phyloP scores from a whole-genome alignment of 2,888 invertebrate species.

The Aleiodes leptofemur region DNA sequence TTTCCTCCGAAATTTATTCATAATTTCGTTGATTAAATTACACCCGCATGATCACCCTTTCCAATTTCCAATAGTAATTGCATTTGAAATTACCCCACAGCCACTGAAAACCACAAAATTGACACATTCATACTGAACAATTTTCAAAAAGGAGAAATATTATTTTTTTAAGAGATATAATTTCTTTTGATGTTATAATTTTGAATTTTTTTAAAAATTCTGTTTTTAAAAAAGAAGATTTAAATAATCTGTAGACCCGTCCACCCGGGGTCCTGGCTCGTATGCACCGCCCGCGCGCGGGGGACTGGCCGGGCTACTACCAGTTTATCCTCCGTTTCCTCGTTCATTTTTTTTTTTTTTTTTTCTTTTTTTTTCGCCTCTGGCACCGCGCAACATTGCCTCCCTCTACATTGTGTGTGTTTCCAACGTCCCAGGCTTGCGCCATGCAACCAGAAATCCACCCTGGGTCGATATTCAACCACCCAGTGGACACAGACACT shows the following conservation, averaged over 20 bases:
- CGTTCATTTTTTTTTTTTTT: constrained; percentile 58
- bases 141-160: too few species aligned
- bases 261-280: constrained; percentile 52
- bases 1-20: background rate
- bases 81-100: too few species aligned
- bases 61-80: too few species aligned
- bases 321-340: constrained; percentile 66
- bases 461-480: constrained; percentile 73
- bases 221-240: background rate
- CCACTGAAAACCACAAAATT: too few species aligned
- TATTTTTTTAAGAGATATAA: too few species aligned
- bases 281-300: constrained; percentile 73
- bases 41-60: background rate
- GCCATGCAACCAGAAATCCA: constrained; percentile 70
- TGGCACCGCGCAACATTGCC: constrained; percentile 58
- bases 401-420: constrained; percentile 39
- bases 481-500: constrained; percentile 40
- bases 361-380: constrained; percentile 52
- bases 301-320: constrained; percentile 73
- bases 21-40: constrained; percentile 1
- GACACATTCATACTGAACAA: too few species aligned
- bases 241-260: constrained; percentile 34
- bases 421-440: constrained; percentile 67
- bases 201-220: too few species aligned
- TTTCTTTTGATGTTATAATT: too few species aligned